A percentile compares a stretch with the other conserved stretches of the same genome.
Evolutionary conservation across 2,113 vertebrate genomes (phyloP).

Genomic region (Amia ocellicauda): DNA sequence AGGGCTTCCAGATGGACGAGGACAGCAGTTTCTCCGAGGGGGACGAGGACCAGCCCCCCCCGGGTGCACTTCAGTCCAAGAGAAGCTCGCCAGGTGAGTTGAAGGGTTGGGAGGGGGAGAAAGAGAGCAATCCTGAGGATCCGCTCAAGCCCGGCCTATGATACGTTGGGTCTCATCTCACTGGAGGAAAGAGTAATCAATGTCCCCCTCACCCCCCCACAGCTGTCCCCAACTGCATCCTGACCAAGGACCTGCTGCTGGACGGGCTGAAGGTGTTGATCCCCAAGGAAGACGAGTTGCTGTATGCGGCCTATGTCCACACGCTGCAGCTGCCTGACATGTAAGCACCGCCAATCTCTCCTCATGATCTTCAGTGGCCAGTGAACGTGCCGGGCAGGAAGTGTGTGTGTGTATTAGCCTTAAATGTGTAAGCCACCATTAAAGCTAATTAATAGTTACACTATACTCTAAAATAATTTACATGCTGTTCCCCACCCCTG

Average conservation of each 20-base stretch:
- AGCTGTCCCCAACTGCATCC: slow-evolving; percentile 72
- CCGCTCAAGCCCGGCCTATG: background rate
- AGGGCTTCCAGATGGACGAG: slow-evolving; percentile 82
- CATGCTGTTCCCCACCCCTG: no score
- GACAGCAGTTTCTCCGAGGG: slow-evolving; percentile 91
- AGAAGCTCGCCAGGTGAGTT: slow-evolving; percentile 46
- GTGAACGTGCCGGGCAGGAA: no score
- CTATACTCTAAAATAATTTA: no score
- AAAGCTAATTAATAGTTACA: no score
- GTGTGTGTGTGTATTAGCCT: no score
- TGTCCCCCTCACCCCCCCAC: slow-evolving; percentile 16
- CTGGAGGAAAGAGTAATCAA: background rate
- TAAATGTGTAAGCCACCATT: no score
- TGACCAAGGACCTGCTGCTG: slow-evolving; percentile 81
- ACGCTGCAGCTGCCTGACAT: slow-evolving; percentile 84
- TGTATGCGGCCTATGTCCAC: slow-evolving; percentile 85
- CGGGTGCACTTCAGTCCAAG: slow-evolving; percentile 1
- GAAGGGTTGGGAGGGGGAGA: background rate
- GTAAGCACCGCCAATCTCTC: slow-evolving; percentile 70
- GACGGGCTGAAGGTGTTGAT: slow-evolving; percentile 89
- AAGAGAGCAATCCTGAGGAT: background rate
- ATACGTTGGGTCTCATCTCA: no score
- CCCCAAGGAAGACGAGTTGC: slow-evolving; percentile 88
- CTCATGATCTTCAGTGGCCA: no score
- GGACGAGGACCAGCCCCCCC: slow-evolving; percentile 56